Percentiles rank a stretch among this genome's conserved stretches.
phyloP scores from a whole-genome alignment of 2,113 vertebrate species.

The Alosa alosa region DNA sequence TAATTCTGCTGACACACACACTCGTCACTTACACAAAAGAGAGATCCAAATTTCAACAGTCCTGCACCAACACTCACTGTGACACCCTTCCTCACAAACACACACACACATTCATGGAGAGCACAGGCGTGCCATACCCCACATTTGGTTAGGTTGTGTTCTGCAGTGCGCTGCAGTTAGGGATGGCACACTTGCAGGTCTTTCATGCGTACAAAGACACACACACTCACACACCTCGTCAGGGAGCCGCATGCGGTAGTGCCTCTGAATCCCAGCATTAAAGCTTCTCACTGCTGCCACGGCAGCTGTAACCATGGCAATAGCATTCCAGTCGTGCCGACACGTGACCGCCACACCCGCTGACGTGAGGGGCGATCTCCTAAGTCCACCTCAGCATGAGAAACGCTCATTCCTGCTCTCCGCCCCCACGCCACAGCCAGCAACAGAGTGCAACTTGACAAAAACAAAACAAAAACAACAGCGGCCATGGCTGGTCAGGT shows the following conservation, averaged over 20 bases:
- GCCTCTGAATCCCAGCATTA: constrained; percentile 11
- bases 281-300: constrained; percentile 10
- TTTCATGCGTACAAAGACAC: constrained; percentile 8
- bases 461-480: not conserved
- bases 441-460: constrained; percentile 7
- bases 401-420: not conserved
- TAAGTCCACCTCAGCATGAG: not conserved
- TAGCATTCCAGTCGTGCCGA: not conserved
- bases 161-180: not conserved
- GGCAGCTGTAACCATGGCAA: constrained; percentile 15
- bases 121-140: not conserved
- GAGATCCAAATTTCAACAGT: not conserved
- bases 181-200: constrained; percentile 15
- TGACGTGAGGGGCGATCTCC: not conserved
- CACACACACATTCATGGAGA: too few relatives aligned
- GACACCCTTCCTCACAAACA: not conserved
- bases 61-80: not conserved
- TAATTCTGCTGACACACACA: constrained; percentile 6
- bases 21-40: not conserved
- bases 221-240: not conserved
- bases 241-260: not conserved
- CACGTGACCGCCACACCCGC: not conserved
- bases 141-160: constrained; percentile 10
- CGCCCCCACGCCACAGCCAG: not conserved
- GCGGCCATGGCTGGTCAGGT: constrained; percentile 10